Conservation (phyloP, 2,797 vertebrate species). For the Molossus molossus region DNA sequence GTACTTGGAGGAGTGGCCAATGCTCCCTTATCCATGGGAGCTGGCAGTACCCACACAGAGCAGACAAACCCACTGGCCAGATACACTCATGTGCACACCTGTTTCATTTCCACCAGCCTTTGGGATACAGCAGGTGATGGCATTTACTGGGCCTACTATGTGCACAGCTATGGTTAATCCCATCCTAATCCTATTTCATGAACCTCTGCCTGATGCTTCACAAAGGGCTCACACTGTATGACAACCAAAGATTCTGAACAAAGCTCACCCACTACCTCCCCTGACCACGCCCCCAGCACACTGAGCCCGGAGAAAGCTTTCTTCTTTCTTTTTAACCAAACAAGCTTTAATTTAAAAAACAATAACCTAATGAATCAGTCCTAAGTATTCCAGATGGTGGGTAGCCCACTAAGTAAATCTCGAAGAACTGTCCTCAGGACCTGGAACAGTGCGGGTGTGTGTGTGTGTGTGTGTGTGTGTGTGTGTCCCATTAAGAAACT, state of each 20-base stretch:
- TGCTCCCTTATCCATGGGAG: not conserved
- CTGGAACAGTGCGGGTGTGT: not conserved
- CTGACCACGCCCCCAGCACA: slow-evolving; percentile 50
- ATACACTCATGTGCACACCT: not conserved
- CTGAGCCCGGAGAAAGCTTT: slow-evolving; percentile 52
- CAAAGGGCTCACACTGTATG: not conserved
- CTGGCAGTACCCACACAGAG: not conserved
- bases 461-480: not conserved
- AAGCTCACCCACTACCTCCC: slow-evolving; percentile 8
- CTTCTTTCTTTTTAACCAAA: slow-evolving; percentile 75
- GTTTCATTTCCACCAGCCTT: not conserved
- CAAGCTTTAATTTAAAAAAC: slow-evolving; percentile 73
- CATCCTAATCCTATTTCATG: not conserved
- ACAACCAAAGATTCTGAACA: not conserved
- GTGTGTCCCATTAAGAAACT: not conserved
- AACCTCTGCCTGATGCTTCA: not conserved
- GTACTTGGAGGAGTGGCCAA: not conserved
- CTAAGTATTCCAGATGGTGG: slow-evolving; percentile 45
- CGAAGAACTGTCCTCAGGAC: not conserved
- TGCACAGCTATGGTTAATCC: not conserved
- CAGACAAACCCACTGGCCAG: not conserved
- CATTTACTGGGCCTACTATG: not conserved
- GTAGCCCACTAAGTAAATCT: not conserved
- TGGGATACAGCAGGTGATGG: not conserved
- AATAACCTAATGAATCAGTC: slow-evolving; percentile 14